A percentile compares a stretch with the other conserved stretches of the same genome.
Conservation (phyloP, 2,888 invertebrate genomes). For the Sphaerophoria taeniata region DNA sequence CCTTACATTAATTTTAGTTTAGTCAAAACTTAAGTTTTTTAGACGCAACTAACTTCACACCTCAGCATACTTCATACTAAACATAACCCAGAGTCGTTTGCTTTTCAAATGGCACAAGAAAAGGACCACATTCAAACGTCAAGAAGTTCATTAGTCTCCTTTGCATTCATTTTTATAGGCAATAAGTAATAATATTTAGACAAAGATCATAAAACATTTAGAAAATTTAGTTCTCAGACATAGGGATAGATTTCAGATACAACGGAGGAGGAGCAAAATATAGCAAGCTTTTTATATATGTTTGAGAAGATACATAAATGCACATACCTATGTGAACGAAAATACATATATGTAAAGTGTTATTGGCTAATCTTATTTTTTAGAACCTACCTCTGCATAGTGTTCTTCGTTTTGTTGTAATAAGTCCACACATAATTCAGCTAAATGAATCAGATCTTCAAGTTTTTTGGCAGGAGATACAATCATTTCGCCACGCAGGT, state of each 20-base stretch:
- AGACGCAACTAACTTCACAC: too few relatives aligned
- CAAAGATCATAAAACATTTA: constrained; percentile 46
- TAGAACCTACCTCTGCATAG: constrained; percentile 95
- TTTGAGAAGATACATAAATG: not conserved
- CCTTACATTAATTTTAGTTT: too few relatives aligned
- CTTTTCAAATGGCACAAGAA: too few relatives aligned
- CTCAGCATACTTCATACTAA: too few relatives aligned
- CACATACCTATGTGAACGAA: not conserved
- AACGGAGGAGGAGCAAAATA: constrained; percentile 17
- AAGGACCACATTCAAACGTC: too few relatives aligned
- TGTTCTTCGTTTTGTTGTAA: constrained; percentile 99
- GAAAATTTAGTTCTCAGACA: constrained; percentile 41
- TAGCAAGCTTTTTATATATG: constrained; percentile 32
- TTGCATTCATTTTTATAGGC: too few relatives aligned
- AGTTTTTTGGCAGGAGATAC: constrained; percentile 94
- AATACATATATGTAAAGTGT: not conserved
- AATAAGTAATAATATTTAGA: constrained; percentile 4
- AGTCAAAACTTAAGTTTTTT: too few relatives aligned
- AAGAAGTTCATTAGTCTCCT: too few relatives aligned
- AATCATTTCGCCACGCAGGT: constrained; percentile 90
- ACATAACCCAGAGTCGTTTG: too few relatives aligned
- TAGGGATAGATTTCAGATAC: constrained; percentile 37
- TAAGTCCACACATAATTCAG: constrained; percentile 98
- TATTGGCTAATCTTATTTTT: not conserved
- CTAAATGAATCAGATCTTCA: constrained; percentile 98